Base-by-base conservation (phyloP, 2,888 invertebrate genomes). In the Cerastis leucographa region DNA sequence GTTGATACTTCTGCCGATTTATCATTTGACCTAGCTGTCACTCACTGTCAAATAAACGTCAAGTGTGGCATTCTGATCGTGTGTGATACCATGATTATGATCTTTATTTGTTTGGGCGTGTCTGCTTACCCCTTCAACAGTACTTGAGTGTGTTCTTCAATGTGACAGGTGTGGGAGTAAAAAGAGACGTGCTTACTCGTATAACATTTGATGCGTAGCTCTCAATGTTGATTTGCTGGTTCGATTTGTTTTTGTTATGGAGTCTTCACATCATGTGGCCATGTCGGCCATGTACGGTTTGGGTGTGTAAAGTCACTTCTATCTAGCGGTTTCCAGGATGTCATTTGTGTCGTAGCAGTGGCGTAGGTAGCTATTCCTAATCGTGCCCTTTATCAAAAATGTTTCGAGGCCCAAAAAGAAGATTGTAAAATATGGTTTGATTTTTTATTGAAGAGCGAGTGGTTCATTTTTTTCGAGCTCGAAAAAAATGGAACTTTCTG, bases 21-120 rank as follows among this genome's bases (percentile, higher is more conserved):
- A 54, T 29, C 11, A 42, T 22, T 51, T 22, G 40, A n/a, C n/a
- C n/a, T 40, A 42, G 14, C 76, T 54, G 75, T 65, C 76, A 56
- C 12, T 76, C 44, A 56, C 12, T 56, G 65, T 76, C 77, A n/a
- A 19, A 54, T 17, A 40, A 46, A 46, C 14, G 0, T 74, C 29
- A 65, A 76, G 19, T 56, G 46, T 56, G 35, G 11, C 7, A 12
- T 51, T 25, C 51, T 62, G 75, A 44, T 75, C 75, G 51, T 44
- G 54, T 65, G 42, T 62, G 25, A 42, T 71, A 42, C 0, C 17
- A 29, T 51, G 51, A 71, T 72, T 71, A 71, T 7, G n/a, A 75
- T 46, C 35, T 35, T 44, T 7, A 14, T 46, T 51, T 51, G 40
- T 64, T 25, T 59, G 25, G 64, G 76, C 35, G 76, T 75, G 44